Evolutionary conservation across 1,140 invertebrate genomes (phyloP), one percentile per base, ranked within the genome.

Genomic region (Amyelois transitella): DNA sequence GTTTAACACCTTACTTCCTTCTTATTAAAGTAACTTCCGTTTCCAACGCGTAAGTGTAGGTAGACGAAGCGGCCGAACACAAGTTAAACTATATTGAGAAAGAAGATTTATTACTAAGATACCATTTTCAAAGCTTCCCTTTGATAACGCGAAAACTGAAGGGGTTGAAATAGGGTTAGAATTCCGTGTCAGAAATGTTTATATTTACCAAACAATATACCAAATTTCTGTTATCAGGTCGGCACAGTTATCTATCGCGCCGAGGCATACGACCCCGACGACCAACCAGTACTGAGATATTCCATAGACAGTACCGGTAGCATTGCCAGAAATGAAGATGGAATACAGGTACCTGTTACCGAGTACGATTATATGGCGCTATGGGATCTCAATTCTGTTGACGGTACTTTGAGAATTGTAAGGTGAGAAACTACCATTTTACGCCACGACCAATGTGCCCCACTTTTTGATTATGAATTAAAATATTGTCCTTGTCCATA

Each of bases 261-360:
- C 0, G 77, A 90, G n/a, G 96, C 95, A 0, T 91, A 91, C 54
- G 96, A 97, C 90, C 91, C 92, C 0, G 96, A 97, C 72, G 92
- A 93, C 18, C 91, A 92, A 52, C 92, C 96, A 18, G 91, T 94
- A 19, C 76, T 97, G 6, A 86, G 94, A 10, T 96, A 94, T 72
- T 91, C 91, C 55, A 90, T 96, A 6, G 94, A 96, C 79, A 81
- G 89, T 1, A 89, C 90, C 12, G 90, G 89, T 10, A 95, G 94
- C 44, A 92, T 93, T 70, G 96, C 94, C 0, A 90, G 93, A 61
- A 96, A 93, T 75, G 96, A 97, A 79, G 93, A 96, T 62, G 94
- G 94, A 0, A 90, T 92, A 0, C 69, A 93, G 10, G 90, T 96
- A 1, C 92, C 93, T 61, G 69, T 85, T 18, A 88, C 90, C 20